A percentile compares a stretch with the other conserved stretches of the same genome.
Evolutionary conservation across 1,140 invertebrate genomes (phyloP).

Genomic region (Brachionus paranguensis): DNA sequence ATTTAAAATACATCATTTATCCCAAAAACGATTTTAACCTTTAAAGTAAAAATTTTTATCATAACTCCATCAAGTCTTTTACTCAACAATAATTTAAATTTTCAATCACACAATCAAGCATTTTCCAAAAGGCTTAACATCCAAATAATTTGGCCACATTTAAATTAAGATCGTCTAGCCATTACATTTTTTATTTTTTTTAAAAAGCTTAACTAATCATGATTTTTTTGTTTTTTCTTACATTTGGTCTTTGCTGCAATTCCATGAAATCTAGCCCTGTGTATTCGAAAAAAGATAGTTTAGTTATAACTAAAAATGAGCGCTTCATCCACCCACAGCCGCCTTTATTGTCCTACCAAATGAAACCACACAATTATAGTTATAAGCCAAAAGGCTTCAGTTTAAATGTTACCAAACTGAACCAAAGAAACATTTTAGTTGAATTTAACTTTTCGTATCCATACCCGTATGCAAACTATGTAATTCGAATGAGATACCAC

Average conservation of each 20-base stretch:
- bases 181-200: neutral
- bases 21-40: neutral
- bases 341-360: neutral
- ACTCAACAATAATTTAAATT: neutral
- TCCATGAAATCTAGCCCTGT: neutral
- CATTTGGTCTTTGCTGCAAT: neutral
- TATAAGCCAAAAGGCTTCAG: conserved; percentile 21
- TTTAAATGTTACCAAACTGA: neutral
- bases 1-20: neutral
- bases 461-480: neutral
- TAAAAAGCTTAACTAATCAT: neutral
- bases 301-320: neutral
- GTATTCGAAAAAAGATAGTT: neutral
- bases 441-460: neutral
- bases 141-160: neutral
- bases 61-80: neutral
- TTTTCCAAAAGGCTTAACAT: neutral
- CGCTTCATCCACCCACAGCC: neutral
- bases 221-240: neutral
- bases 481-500: conserved; percentile 6
- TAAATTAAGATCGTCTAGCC: neutral
- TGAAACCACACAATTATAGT: neutral
- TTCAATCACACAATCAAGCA: no score
- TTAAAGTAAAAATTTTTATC: neutral
- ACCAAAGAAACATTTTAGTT: neutral